Evolutionary conservation across 2,888 invertebrate species (phyloP), one percentile per base, ranked within the genome.

Genomic region (Anaspis maculata): DNA sequence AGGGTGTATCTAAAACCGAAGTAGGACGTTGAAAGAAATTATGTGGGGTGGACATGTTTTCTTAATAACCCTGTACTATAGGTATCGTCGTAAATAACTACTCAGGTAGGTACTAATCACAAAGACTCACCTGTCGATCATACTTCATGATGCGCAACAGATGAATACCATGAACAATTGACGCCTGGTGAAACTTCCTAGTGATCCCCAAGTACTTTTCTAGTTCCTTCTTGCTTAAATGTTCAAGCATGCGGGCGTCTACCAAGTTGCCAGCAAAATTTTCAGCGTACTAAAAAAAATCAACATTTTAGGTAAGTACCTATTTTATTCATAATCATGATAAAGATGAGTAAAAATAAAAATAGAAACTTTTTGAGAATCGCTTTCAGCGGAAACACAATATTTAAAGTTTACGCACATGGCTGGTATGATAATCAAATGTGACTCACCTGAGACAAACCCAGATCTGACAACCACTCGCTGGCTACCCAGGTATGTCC

Each of bases 401-500:
- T n/a, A n/a, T n/a, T n/a, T n/a, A n/a, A n/a, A n/a, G n/a, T n/a
- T n/a, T n/a, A n/a, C n/a, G n/a, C n/a, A n/a, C n/a, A n/a, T 19
- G 19, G 5, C 2, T 11, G 12, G 14, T 23, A 15, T 25, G 12
- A 9, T 12, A 27, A 26, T 15, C 28, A 5, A 12, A 9, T 25
- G 2, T 15, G 12, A 41, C 46, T 46, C 53, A 79, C 79, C 71
- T 82, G 82, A 6, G 89, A 79, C 34, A 95, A 69, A 35, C 94
- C 94, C 30, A 95, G 74, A 59, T 92, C 91, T 1, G 89, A 87
- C 48, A 95, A 67, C 90, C 92, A 94, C 59, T 90, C 89, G 30
- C 87, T 83, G 15, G 89, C 85, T 16, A 94, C 90, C 92, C 94
- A 95, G 11, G 87, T 87, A 64, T 92, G 91, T 28, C 85, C 84